phyloP scores from a whole-genome alignment of 2,113 vertebrate species.

The Xenotilapia leptura region DNA sequence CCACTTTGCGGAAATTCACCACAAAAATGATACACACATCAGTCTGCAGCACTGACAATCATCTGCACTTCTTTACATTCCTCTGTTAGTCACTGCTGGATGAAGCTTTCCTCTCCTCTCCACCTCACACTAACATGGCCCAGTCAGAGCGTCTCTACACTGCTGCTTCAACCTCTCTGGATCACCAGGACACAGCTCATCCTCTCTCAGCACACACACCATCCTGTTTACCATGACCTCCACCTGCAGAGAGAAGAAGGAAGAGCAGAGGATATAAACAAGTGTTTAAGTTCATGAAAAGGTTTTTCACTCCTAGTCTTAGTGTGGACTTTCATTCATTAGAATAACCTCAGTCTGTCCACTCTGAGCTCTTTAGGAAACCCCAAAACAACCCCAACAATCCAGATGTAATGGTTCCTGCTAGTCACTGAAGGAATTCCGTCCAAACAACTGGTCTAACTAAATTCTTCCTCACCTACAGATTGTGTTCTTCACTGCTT shows the following conservation, averaged over 20 bases:
- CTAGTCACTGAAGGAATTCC: neutral
- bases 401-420: neutral
- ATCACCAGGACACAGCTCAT: neutral
- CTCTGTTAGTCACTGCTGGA: neutral
- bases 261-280: neutral
- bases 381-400: neutral
- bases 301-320: neutral
- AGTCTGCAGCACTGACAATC: neutral
- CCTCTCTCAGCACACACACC: neutral
- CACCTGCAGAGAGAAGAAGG: neutral
- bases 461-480: neutral
- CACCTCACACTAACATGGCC: neutral
- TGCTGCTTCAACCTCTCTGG: accelerated
- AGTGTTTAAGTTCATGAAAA: neutral
- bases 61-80: neutral
- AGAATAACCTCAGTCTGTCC: neutral
- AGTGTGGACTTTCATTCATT: neutral
- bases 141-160: neutral
- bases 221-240: neutral
- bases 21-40: neutral
- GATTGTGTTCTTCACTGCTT: neutral
- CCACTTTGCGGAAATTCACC: neutral
- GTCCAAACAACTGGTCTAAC: neutral
- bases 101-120: neutral
- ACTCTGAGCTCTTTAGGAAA: neutral